Base-by-base conservation (phyloP, 35 echinoderm and acorn worm genomes). In the Apostichopus japonicus region DNA sequence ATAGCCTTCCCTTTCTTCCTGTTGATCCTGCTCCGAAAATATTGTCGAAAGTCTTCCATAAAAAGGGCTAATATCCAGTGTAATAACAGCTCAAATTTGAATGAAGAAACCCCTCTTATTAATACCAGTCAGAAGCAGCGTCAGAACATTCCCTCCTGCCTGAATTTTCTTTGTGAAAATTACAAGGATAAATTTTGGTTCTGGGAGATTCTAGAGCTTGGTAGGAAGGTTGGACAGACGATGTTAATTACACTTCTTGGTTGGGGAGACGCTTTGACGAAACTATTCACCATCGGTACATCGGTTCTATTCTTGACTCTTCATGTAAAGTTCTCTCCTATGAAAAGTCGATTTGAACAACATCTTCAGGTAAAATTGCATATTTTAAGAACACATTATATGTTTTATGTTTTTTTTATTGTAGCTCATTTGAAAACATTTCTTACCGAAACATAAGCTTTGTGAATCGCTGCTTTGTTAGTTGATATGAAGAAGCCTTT, bases 171-270 rank as follows among this genome's bases (percentile, higher is more conserved):
- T 4, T 93, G 92, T 71, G 92, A 93, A 78, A 93, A 93, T 56
- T 93, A 93, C 25, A 93, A 93, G 77, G 61, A 82, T 23, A 44
- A 86, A 21, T 87, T 87, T 56, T 93, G 92, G 92, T 93, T 87
- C 53, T 93, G 92, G 92, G 92, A 93, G 27, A 76, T 93, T 2
- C 21, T 93, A 23, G 92, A 93, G 55, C 92, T 93, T 10, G 55
- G 71, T 8, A 82, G 92, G n/a, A 93, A 93, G 54, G 53, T 87
- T 21, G 4, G 73, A 51, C 92, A 93, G 67, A 93, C 81, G 4
- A 15, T 75, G 8, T 23, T 93, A 4, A 13, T 93, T 24, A 24
- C 76, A 22, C 25, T 93, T 1, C 86, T 87, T 56, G 92, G 92
- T 10, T 75, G 80, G 14, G 21, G 77, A 2, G 70, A 93, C 82